Evolutionary conservation across 2,113 vertebrate species (phyloP), one percentile per base, ranked within the genome.

Genomic region (Cavia porcellus): DNA sequence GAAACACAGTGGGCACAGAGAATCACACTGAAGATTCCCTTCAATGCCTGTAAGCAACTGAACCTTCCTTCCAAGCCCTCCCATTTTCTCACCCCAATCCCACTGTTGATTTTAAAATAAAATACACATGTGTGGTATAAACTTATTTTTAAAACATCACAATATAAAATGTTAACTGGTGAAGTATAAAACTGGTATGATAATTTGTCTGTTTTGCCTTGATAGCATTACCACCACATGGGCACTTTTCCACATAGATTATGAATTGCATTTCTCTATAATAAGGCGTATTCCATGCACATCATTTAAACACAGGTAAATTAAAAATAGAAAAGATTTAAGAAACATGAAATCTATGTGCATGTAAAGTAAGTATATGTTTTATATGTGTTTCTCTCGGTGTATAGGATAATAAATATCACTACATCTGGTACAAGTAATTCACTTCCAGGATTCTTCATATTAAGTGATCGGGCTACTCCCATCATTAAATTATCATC

Each of bases 251-350:
- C 98, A 98, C 94, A 86, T 97, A 98, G 98, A 98, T 98, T 94
- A 98, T 97, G 96, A 98, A 98, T 66, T 98, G 97, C 98, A 84
- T 98, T 98, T 98, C 95, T 99, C 98, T 98, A 96, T 98, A 98
- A 98, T 99, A 99, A 99, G 99, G 98, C 98, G 99, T 99, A 98
- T 97, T 99, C 98, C 98, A 99, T 98, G 98, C 98, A 98, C 96
- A 97, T 96, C 95, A 94, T 98, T 98, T 98, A 97, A 97, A 98
- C 97, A 95, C 98, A 98, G 97, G 98, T 98, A 98, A 99, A 98
- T 99, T 98, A 98, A 98, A 98, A 98, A 98, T 97, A 97, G 94
- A 98, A 97, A 83, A 96, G 86, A 97, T 98, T 96, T 96, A 98
- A 75, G 97, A 88, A 98, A 92, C 97, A 97, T 97, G 98, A 98